phyloP scores from a whole-genome alignment of 1,140 invertebrate genomes.

The Lethrus apterus region DNA sequence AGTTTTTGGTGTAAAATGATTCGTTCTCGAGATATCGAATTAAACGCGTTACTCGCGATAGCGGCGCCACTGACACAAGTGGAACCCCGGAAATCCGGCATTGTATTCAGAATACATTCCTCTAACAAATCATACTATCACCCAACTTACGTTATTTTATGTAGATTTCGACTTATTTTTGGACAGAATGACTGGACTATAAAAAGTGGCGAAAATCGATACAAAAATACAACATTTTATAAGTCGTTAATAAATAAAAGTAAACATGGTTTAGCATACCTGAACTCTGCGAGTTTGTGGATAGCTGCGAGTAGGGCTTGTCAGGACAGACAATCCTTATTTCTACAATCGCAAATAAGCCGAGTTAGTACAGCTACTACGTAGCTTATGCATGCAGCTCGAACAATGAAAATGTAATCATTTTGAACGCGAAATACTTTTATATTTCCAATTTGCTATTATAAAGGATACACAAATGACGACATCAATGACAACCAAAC shows the following conservation, averaged over 20 bases:
- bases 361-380: slow-evolving; percentile 33
- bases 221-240: slow-evolving; percentile 9
- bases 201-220: slow-evolving; percentile 5
- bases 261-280: slow-evolving; percentile 31
- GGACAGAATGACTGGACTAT: background rate
- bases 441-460: too few relatives aligned
- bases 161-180: slow-evolving; percentile 7
- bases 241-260: slow-evolving; percentile 7
- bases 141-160: too few relatives aligned
- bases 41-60: too few relatives aligned
- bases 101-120: slow-evolving; percentile 2
- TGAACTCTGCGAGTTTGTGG: slow-evolving; percentile 40
- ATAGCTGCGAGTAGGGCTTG: slow-evolving; percentile 41
- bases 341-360: slow-evolving; percentile 42
- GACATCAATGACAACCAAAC: too few relatives aligned
- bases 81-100: too few relatives aligned
- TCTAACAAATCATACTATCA: background rate
- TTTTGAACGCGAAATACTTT: too few relatives aligned
- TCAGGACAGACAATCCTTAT: slow-evolving; percentile 42
- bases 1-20: too few relatives aligned
- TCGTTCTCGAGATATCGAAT: too few relatives aligned
- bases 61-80: too few relatives aligned
- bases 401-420: too few relatives aligned
- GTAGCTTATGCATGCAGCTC: slow-evolving; percentile 22
- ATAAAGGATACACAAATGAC: too few relatives aligned